Percentiles rank a stretch among this genome's conserved stretches.
Conservation (phyloP, 2,888 invertebrate species). For the Drosophila acutilabella region DNA sequence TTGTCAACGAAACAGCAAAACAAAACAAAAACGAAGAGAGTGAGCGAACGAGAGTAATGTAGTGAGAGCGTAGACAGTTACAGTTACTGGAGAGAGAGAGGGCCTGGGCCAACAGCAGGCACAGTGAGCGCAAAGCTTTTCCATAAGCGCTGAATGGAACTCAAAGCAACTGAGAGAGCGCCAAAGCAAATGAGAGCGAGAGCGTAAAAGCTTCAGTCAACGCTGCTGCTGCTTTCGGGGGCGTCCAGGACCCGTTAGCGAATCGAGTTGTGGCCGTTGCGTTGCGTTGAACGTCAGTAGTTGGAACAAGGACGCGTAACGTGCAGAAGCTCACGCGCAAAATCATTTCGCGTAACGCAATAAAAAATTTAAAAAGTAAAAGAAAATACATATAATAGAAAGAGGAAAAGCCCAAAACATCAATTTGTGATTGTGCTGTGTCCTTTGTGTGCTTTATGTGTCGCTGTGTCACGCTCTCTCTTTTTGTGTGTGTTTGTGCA, state of each 20-base stretch:
- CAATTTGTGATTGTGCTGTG: conserved; percentile 30
- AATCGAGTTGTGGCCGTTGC: conserved; percentile 64
- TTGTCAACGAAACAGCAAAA: conserved; percentile 68
- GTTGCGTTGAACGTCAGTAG: conserved; percentile 77
- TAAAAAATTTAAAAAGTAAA: conserved; percentile 15
- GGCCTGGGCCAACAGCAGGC: conserved; percentile 39
- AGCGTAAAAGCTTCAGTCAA: conserved; percentile 51
- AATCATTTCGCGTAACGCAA: conserved; percentile 37
- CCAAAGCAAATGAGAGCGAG: conserved; percentile 6
- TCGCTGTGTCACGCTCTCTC: conserved; percentile 12
- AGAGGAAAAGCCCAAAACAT: conserved; percentile 38
- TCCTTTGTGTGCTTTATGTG: conserved; percentile 15
- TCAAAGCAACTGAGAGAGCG: conserved; percentile 18
- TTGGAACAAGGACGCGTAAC: conserved; percentile 84
- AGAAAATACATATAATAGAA: not conserved
- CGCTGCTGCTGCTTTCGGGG: conserved; percentile 52
- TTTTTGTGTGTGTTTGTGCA: conserved; percentile 1
- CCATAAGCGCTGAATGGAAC: conserved; percentile 67
- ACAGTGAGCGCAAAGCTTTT: conserved; percentile 45
- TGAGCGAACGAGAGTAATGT: not conserved
- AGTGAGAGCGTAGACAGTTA: conserved; percentile 3
- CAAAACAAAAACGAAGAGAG: conserved; percentile 71
- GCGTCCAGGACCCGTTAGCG: conserved; percentile 84
- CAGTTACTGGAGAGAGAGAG: conserved; percentile 19
- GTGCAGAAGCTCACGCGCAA: conserved; percentile 74